These are phyloP conservation scores for Synergus umbraculus DNA, from an alignment of 2,888 invertebrate genomes.

Conservation along the genomic window DNA sequence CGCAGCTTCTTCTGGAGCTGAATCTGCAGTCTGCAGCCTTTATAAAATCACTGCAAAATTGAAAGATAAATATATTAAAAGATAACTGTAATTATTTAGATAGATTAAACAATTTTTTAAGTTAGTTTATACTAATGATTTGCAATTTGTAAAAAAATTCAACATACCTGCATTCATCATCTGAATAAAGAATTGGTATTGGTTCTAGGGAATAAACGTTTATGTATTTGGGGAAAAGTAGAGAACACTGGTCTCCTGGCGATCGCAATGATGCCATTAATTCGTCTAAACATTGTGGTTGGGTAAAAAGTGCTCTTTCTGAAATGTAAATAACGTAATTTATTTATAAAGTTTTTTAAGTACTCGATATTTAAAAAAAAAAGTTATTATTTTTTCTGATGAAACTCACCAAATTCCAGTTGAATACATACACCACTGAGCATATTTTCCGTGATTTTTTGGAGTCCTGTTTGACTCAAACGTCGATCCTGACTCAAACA, in stretches of 20 bases:
- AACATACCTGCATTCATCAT: slow-evolving; percentile 25
- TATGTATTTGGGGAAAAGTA: background rate
- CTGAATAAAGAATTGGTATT: slow-evolving; percentile 30
- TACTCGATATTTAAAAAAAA: background rate
- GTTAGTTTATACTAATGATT: too few relatives aligned
- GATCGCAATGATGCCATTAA: slow-evolving; percentile 14
- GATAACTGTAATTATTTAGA: too few relatives aligned
- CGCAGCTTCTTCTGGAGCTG: background rate
- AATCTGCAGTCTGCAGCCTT: slow-evolving; percentile 4
- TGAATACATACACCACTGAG: slow-evolving; percentile 9
- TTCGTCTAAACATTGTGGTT: slow-evolving; percentile 18
- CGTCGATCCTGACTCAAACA: slow-evolving; percentile 1
- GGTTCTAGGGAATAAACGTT: slow-evolving; percentile 10
- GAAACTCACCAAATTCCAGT: slow-evolving; percentile 18
- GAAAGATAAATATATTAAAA: background rate
- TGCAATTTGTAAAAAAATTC: background rate
- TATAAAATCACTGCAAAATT: slow-evolving; percentile 12
- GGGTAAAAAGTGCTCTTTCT: slow-evolving; percentile 31
- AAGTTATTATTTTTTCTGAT: background rate
- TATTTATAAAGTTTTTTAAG: background rate
- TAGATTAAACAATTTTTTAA: too few relatives aligned
- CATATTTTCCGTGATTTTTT: slow-evolving; percentile 4
- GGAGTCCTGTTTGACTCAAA: background rate
- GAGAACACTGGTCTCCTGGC: slow-evolving; percentile 21
- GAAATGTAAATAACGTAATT: background rate